Conservation (phyloP, 2,113 vertebrate species). For the Lophura nycthemera region DNA sequence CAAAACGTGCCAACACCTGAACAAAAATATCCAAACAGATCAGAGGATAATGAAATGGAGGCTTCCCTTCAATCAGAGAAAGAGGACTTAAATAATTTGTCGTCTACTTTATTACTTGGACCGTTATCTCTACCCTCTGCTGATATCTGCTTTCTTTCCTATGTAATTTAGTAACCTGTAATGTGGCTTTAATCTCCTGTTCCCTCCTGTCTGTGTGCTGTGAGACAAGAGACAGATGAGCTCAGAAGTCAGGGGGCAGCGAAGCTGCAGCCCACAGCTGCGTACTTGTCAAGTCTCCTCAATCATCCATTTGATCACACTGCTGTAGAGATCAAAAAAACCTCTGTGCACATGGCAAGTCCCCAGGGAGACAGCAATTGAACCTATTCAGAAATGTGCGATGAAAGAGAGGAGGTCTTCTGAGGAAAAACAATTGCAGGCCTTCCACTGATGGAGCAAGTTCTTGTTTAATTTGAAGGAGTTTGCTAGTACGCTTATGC, state of each 20-base stretch:
- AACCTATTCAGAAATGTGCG: background rate
- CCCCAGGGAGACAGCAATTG: background rate
- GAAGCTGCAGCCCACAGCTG: slow-evolving; percentile 31
- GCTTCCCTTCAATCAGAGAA: slow-evolving; percentile 9
- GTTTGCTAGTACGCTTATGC: background rate
- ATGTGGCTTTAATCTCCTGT: slow-evolving; percentile 56
- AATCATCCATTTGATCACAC: slow-evolving; percentile 42
- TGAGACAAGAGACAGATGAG: slow-evolving; percentile 54
- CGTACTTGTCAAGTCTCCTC: slow-evolving; percentile 18
- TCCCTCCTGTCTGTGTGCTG: background rate
- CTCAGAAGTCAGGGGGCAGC: slow-evolving; percentile 44
- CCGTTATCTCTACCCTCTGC: background rate
- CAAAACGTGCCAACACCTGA: background rate
- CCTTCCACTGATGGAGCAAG: slow-evolving; percentile 13
- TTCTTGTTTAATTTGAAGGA: background rate
- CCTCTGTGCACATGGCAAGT: background rate
- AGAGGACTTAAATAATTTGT: background rate
- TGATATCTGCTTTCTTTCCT: background rate
- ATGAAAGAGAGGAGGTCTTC: background rate
- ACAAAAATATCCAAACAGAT: background rate
- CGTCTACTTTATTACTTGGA: background rate
- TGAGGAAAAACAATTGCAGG: background rate
- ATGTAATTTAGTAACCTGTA: slow-evolving; percentile 31
- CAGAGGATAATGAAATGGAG: background rate
- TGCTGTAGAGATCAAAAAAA: slow-evolving; percentile 20